Base-by-base conservation (phyloP, 2,888 invertebrate genomes). In the Halictus quadricinctus region DNA sequence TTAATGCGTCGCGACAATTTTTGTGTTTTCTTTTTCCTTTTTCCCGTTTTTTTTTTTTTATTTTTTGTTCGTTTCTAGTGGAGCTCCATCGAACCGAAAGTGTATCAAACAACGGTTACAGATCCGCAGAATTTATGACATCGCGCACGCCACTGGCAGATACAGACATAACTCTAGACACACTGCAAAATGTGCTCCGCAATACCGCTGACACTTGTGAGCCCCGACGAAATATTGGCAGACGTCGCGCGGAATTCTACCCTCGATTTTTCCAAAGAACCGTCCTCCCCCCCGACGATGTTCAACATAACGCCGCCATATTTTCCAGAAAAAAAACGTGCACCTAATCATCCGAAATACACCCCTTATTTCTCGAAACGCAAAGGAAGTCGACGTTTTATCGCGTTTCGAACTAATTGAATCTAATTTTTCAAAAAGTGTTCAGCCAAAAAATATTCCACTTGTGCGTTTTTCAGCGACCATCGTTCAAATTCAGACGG, bases 121-220 rank as follows among this genome's bases (percentile, higher is more conserved):
- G 79, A 73, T 81, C 72, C 50, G 50, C 43, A 18, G 73, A 81
- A 81, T 81, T 81, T 81, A 81, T 79, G 81, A 21, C 43, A 73
- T 36, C 66, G 66, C 43, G 64, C 29, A n/a, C 54, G 79, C 29
- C 50, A 29, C 43, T 46, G 43, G 54, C 72, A 73, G 81, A 73
- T 73, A 66, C 79, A 69, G 43, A 50, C 66, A 69, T 79, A 79
- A 73, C 81, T 81, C 72, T 25, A 72, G 81, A 54, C 50, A 79
- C 66, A 60, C 54, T 66, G 72, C 29, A 54, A 46, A 81, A 79
- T 79, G 72, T 69, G 81, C 72, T 79, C 66, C 54, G 79, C 72
- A 54, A 79, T 79, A 81, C 81, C 29, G 81, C 81, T 73, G 81
- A 81, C 79, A 81, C 81, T 79, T 79, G 79, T 18, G 79, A 81